phyloP scores from a whole-genome alignment of 2,888 invertebrate species.

The Nomada goodeniana region DNA sequence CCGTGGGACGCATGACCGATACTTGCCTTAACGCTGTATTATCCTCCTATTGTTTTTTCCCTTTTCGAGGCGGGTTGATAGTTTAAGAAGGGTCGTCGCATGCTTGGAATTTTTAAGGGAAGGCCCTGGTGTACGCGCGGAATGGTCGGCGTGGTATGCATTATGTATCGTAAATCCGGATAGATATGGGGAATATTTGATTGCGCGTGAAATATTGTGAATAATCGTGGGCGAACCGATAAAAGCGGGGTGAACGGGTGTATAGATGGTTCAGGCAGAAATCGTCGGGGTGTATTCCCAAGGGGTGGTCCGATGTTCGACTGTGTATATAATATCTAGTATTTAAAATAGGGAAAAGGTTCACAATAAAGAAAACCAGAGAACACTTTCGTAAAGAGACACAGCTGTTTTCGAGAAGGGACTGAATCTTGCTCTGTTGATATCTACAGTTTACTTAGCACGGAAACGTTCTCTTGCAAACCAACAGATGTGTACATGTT shows the following conservation, averaged over 20 bases:
- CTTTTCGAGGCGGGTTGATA: no score
- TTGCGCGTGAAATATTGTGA: neutral
- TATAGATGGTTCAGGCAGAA: neutral
- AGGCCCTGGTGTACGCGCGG: no score
- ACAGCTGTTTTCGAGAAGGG: constrained; percentile 49
- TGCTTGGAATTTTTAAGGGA: no score
- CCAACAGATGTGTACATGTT: constrained; percentile 7
- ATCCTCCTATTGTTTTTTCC: no score
- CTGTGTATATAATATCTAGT: neutral
- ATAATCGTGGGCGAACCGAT: neutral
- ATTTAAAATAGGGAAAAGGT: constrained; percentile 11
- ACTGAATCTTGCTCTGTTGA: constrained; percentile 14
- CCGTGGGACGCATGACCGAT: no score
- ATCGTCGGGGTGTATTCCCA: neutral
- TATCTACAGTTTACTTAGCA: constrained; percentile 37
- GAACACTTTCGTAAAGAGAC: constrained; percentile 38
- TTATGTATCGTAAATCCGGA: no score
- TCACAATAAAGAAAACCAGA: constrained; percentile 22
- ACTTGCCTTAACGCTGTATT: no score
- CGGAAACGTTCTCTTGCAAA: constrained; percentile 33
- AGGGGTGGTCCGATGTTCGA: neutral
- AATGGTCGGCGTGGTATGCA: no score
- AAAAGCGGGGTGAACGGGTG: neutral
- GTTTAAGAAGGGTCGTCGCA: no score
- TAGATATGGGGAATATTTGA: no score